Percentiles rank a stretch among this genome's conserved stretches.
Evolutionary conservation across 2,888 invertebrate genomes (phyloP).

Genomic region (Yponomeuta evonymella): DNA sequence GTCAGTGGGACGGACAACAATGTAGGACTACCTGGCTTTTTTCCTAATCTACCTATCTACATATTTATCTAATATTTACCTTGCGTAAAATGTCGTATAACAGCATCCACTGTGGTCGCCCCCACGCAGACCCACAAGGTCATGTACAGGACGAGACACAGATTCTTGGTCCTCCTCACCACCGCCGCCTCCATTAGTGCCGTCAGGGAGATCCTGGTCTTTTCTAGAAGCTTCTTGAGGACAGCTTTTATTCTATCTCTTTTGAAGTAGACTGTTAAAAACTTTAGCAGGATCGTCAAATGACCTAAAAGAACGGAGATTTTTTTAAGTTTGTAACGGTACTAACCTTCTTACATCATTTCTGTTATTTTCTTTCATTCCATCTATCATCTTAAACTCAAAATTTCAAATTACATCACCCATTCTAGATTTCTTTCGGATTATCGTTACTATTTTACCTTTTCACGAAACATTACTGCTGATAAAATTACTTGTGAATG

Average conservation of each 20-base stretch:
- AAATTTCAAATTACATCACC: too few relatives aligned
- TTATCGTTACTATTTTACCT: too few relatives aligned
- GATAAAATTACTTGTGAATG: too few relatives aligned
- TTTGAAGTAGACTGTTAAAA: slow-evolving; percentile 34
- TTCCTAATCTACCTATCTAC: neutral
- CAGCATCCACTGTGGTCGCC: slow-evolving; percentile 28
- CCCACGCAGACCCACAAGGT: slow-evolving; percentile 28
- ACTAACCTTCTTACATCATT: too few relatives aligned
- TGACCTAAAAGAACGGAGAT: slow-evolving; percentile 30
- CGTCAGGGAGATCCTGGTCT: slow-evolving; percentile 29
- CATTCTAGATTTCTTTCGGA: too few relatives aligned
- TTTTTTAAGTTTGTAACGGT: too few relatives aligned
- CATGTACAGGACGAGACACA: slow-evolving; percentile 26
- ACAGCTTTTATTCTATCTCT: slow-evolving; percentile 33
- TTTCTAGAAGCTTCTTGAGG: slow-evolving; percentile 40
- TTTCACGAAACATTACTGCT: too few relatives aligned
- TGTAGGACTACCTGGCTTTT: too few relatives aligned
- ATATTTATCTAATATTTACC: slow-evolving; percentile 33
- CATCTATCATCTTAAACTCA: too few relatives aligned
- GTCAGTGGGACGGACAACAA: too few relatives aligned
- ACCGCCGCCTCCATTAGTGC: slow-evolving; percentile 33
- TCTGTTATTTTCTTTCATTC: too few relatives aligned
- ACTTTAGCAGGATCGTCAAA: slow-evolving; percentile 35
- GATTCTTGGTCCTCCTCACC: slow-evolving; percentile 31
- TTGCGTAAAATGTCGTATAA: slow-evolving; percentile 34